phyloP scores from a whole-genome alignment of 2,888 invertebrate genomes.

The Acleris emargana region DNA sequence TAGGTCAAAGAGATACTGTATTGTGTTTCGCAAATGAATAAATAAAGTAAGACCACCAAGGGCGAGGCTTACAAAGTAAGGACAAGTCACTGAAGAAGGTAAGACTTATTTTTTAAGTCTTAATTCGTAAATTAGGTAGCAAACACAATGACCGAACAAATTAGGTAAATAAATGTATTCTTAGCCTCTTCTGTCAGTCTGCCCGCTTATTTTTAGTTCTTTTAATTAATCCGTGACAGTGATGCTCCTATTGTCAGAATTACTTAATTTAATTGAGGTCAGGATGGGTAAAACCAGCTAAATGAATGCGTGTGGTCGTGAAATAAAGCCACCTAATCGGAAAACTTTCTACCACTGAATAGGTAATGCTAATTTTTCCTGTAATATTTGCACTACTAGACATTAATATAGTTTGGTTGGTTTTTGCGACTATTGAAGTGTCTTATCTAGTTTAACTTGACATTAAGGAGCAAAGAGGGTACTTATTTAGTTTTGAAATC shows the following conservation, averaged over 20 bases:
- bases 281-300: conserved; percentile 15
- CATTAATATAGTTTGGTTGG: no score
- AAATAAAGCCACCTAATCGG: background rate
- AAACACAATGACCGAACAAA: background rate
- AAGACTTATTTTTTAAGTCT: background rate
- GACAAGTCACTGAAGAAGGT: background rate
- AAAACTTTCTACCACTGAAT: background rate
- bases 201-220: conserved; percentile 33
- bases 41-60: background rate
- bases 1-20: conserved; percentile 15
- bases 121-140: background rate
- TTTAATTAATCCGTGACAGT: conserved; percentile 30
- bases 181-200: conserved; percentile 16
- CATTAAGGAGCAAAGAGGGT: no score
- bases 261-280: conserved; percentile 27
- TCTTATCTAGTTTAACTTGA: no score
- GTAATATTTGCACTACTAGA: no score
- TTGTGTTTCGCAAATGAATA: background rate
- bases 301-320: conserved; percentile 1
- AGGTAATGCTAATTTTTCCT: no score
- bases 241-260: conserved; percentile 19
- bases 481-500: no score
- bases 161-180: conserved; percentile 18
- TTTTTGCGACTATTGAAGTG: no score
- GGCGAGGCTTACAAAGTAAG: background rate